Evolutionary conservation across 2,888 invertebrate species (phyloP), one percentile per base, ranked within the genome.

Genomic region (Zaprionus bogoriensis): DNA sequence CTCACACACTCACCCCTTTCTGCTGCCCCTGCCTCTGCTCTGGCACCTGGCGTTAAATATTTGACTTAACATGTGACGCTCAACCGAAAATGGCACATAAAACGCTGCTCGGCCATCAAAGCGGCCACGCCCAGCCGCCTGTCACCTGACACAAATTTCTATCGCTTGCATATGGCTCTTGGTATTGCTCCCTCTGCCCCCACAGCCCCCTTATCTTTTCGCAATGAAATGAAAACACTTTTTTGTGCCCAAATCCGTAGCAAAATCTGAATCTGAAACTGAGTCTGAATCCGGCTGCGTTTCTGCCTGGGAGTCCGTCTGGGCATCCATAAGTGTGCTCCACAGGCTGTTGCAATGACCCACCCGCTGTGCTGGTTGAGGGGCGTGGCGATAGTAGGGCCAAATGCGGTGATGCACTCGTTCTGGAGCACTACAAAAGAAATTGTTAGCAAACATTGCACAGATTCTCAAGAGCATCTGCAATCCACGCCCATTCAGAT

Each of bases 1-100:
- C 45, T n/a, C 51, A 36, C 20, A 19, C 20, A 20, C 22, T 10
- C 30, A 30, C 10, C 22, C 44, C 22, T n/a, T 41, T 12, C 12
- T 20, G 19, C 17, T 1, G 1, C 17, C 25, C 23, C 39, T 32
- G 4, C 17, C 14, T 2, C 3, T 3, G 12, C 17, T 27, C 48
- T 25, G 36, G 38, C n/a, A n/a, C n/a, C 45, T 62, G 36, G 36
- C 47, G 36, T 66, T 66, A 67, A 74, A 74, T 67, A 74, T 66
- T 74, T 74, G 67, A 61, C 70, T 69, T 58, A 12, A 60, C 64
- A 59, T 76, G 58, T 52, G 63, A 47, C 39, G 47, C 20, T 47
- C 47, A 54, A 32, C 36, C 47, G 19, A 53, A 65, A 69, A 66
- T 59, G 55, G 45, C 45, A 70, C 51, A 58, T 28, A 25, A 46